Evolutionary conservation across 2,797 vertebrate genomes (phyloP).

Genomic region (Acrocephalus scirpaceus): DNA sequence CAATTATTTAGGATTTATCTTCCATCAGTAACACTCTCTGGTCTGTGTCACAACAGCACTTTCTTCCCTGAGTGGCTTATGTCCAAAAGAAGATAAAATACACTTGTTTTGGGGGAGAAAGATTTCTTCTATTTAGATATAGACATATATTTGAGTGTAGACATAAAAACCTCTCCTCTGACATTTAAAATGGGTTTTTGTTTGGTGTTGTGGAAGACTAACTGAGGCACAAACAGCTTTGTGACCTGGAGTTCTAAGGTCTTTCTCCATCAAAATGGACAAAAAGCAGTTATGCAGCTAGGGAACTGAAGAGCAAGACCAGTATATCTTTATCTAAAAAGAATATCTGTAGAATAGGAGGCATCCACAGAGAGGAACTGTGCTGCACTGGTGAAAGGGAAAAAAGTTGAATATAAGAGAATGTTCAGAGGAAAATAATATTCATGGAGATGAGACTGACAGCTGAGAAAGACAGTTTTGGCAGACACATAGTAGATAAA

Average conservation of each 20-base stretch:
- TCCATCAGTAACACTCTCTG: not conserved
- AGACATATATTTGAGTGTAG: not conserved
- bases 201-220: not conserved
- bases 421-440: slow-evolving; percentile 21
- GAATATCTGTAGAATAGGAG: not conserved
- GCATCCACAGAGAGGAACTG: not conserved
- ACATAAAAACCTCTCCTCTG: not conserved
- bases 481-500: slow-evolving; percentile 30
- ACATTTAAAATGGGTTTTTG: not conserved
- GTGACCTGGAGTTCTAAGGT: slow-evolving; percentile 6
- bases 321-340: not conserved
- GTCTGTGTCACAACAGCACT: not conserved
- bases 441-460: slow-evolving; percentile 27
- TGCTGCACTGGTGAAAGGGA: not conserved
- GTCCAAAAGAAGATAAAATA: not conserved
- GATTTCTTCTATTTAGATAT: not conserved
- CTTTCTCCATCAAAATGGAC: slow-evolving; percentile 20
- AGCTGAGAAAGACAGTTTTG: slow-evolving; percentile 40
- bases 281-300: not conserved
- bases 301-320: not conserved
- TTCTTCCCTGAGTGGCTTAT: not conserved
- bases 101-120: not conserved
- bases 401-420: not conserved
- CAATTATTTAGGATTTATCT: not conserved
- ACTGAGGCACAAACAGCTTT: slow-evolving; percentile 13